Percentiles rank a stretch among this genome's conserved stretches.
Conservation (phyloP, 2,113 vertebrate genomes). For the Sander lucioperca region DNA sequence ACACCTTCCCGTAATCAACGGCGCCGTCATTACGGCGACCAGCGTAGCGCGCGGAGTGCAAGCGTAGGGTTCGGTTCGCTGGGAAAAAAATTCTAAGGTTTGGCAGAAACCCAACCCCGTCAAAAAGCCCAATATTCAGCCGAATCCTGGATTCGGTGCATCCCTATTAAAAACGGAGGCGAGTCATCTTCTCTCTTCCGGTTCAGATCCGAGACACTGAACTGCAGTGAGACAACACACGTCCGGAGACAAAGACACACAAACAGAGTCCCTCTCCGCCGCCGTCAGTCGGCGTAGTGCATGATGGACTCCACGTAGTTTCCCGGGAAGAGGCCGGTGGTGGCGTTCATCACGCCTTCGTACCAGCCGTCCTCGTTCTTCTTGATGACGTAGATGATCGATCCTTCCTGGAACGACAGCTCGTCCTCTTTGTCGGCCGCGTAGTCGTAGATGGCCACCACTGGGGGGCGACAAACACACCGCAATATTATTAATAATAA, state of each 20-base stretch:
- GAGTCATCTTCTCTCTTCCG: not conserved
- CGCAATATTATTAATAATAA: not conserved
- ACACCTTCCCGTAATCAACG: too few relatives aligned
- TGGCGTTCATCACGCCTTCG: constrained; percentile 93
- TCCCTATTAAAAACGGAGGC: not conserved
- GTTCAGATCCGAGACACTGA: not conserved
- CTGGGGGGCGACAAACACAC: constrained; percentile 75
- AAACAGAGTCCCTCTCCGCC: not conserved
- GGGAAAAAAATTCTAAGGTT: too few relatives aligned
- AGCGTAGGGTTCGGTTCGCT: too few relatives aligned
- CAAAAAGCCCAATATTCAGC: too few relatives aligned
- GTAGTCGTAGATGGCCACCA: constrained; percentile 98
- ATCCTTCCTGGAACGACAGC: constrained; percentile 96
- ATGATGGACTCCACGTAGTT: constrained; percentile 98
- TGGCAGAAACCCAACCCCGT: too few relatives aligned
- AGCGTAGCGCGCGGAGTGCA: too few relatives aligned
- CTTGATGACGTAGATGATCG: constrained; percentile 98
- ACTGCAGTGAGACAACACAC: not conserved
- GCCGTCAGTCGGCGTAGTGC: constrained; percentile 92
- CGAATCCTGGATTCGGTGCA: too few relatives aligned
- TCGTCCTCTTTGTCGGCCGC: constrained; percentile 96
- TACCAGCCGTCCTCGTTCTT: constrained; percentile 98
- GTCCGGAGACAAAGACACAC: not conserved
- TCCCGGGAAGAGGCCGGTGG: constrained; percentile 95
- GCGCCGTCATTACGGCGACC: too few relatives aligned